Evolutionary conservation across 2,797 vertebrate species (phyloP).

Genomic region (Pipistrellus nathusii): DNA sequence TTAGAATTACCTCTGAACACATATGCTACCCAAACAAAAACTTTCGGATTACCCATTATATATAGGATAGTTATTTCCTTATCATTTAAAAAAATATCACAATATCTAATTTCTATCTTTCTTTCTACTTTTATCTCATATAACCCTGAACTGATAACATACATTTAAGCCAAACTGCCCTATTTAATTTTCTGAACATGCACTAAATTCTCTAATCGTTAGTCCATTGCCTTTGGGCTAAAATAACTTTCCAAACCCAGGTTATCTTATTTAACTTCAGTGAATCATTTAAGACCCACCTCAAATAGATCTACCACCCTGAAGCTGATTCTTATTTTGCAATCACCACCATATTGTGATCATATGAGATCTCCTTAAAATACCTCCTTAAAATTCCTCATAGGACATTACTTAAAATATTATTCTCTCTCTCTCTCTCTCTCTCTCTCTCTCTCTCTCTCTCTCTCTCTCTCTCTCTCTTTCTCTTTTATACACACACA

Average conservation of each 20-base stretch:
- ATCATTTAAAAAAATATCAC: not conserved
- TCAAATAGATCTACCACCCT: not conserved
- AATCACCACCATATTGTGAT: not conserved
- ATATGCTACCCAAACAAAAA: not conserved
- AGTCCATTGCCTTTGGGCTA: not conserved
- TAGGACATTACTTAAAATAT: not conserved
- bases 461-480: not conserved
- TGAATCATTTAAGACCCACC: not conserved
- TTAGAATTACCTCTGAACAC: not conserved
- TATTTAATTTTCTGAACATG: constrained; percentile 16
- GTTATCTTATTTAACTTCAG: not conserved
- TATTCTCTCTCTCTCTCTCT: not conserved
- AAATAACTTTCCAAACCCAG: constrained; percentile 30
- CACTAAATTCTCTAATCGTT: not conserved
- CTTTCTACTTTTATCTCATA: not conserved
- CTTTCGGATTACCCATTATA: not conserved
- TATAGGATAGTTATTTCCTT: not conserved
- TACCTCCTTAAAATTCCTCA: not conserved
- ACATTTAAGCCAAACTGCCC: not conserved
- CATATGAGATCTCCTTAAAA: not conserved
- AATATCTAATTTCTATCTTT: constrained; percentile 58
- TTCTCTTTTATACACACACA: too few relatives aligned
- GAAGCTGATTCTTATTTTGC: not conserved
- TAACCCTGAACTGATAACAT: not conserved
- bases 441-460: not conserved